A percentile compares a stretch with the other conserved stretches of the same genome.
Evolutionary conservation across 2,113 vertebrate species (phyloP).

Genomic region (Eretmochelys imbricata): DNA sequence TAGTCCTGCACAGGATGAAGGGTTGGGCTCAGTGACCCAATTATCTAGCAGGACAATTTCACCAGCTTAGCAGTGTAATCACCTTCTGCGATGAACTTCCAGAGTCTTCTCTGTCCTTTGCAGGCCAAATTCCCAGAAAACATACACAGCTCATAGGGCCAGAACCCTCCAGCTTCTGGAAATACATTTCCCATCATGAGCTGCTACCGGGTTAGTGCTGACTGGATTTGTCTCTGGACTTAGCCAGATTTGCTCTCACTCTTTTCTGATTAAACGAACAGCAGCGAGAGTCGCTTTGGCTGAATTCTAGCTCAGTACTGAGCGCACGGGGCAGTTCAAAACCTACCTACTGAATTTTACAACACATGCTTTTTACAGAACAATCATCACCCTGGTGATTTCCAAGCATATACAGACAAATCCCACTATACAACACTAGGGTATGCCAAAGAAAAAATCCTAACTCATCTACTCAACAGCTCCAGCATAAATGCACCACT

Average conservation of each 20-base stretch:
- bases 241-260: background rate
- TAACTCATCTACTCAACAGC: conserved; percentile 73
- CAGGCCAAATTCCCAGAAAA: background rate
- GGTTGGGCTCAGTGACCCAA: background rate
- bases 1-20: background rate
- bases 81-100: background rate
- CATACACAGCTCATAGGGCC: fast-evolving
- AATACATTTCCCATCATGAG: background rate
- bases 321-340: conserved; percentile 13
- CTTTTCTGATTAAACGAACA: background rate
- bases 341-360: conserved; percentile 69
- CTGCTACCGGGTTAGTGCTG: background rate
- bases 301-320: background rate
- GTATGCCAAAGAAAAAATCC: conserved; percentile 61
- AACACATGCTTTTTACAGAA: conserved; percentile 64
- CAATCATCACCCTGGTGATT: conserved; percentile 76
- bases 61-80: background rate
- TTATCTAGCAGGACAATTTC: background rate
- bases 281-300: background rate
- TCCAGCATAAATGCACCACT: conserved; percentile 50
- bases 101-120: too few relatives aligned
- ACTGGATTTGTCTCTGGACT: background rate
- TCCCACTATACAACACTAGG: conserved; percentile 73
- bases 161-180: background rate
- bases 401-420: conserved; percentile 79